A percentile compares a stretch with the other conserved stretches of the same genome.
Conservation (phyloP, 1,140 invertebrate genomes). For the Pararge aegeria region DNA sequence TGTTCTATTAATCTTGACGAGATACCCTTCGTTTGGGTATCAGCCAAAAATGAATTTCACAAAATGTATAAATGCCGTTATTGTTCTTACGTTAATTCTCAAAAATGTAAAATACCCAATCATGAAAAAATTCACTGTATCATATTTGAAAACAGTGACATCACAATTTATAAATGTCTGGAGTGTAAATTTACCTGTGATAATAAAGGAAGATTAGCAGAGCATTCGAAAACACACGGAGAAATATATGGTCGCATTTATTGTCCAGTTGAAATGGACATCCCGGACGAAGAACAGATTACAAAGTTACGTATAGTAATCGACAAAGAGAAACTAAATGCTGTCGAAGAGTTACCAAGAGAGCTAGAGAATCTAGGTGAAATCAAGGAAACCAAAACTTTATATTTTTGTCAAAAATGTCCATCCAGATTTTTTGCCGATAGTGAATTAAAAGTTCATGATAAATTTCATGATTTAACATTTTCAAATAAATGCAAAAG, state of each 20-base stretch:
- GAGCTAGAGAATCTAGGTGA: conserved; percentile 45
- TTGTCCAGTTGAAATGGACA: conserved; percentile 83
- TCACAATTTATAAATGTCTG: conserved; percentile 81
- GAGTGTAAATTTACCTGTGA: conserved; percentile 91
- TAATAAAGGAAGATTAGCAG: conserved; percentile 86
- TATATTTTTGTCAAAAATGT: conserved; percentile 85
- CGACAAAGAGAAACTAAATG: conserved; percentile 54
- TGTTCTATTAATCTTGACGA: conserved; percentile 51
- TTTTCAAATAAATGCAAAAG: conserved; percentile 85
- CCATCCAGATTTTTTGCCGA: conserved; percentile 85
- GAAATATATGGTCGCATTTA: conserved; percentile 85
- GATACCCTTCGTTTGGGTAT: conserved; percentile 87
- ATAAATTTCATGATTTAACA: conserved; percentile 83
- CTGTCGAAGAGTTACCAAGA: conserved; percentile 37
- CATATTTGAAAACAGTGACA: conserved; percentile 72
- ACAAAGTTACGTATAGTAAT: conserved; percentile 80
- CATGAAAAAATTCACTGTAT: conserved; percentile 92
- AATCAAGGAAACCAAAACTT: conserved; percentile 60
- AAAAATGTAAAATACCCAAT: conserved; percentile 90
- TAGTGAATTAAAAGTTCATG: conserved; percentile 85
- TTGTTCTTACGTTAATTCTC: conserved; percentile 90
- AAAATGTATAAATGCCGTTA: conserved; percentile 93
- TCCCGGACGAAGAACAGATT: conserved; percentile 85
- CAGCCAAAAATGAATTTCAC: conserved; percentile 84
- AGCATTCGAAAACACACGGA: conserved; percentile 89